phyloP scores from a whole-genome alignment of 2,888 invertebrate species.

The Caenorhabditis doughertyi region DNA sequence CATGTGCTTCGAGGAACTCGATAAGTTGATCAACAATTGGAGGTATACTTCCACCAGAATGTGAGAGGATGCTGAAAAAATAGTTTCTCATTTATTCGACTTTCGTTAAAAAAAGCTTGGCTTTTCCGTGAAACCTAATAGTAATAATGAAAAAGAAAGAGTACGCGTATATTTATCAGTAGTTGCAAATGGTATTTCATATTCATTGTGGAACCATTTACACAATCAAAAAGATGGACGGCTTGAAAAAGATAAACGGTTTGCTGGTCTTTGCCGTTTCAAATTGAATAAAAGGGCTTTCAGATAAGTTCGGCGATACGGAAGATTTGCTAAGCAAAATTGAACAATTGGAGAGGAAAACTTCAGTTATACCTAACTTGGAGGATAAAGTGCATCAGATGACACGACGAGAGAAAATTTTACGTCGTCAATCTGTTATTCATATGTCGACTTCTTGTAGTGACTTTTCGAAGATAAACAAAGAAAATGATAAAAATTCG shows the following conservation, averaged over 20 bases:
- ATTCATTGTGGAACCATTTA: not conserved
- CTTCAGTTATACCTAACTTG: slow-evolving; percentile 19
- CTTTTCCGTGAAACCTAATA: too few relatives aligned
- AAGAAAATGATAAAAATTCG: slow-evolving; percentile 10
- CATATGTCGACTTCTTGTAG: not conserved
- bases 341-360: slow-evolving; percentile 30
- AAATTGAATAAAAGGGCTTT: not conserved
- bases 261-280: not conserved
- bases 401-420: slow-evolving; percentile 27
- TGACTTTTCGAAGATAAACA: slow-evolving; percentile 2
- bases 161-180: too few relatives aligned
- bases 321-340: slow-evolving; percentile 22
- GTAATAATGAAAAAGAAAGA: too few relatives aligned
- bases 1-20: slow-evolving; percentile 87
- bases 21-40: slow-evolving; percentile 94
- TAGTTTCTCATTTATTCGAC: too few relatives aligned
- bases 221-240: not conserved
- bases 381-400: slow-evolving; percentile 31
- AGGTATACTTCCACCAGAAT: slow-evolving; percentile 92
- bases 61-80: slow-evolving; percentile 88
- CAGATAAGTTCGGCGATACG: slow-evolving; percentile 13
- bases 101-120: too few relatives aligned
- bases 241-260: slow-evolving; percentile 25
- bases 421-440: slow-evolving; percentile 1
- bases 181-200: not conserved